A percentile compares a stretch with the other conserved stretches of the same genome.
Conservation (phyloP, 2,113 vertebrate genomes). For the Melanerpes aurifrons region DNA sequence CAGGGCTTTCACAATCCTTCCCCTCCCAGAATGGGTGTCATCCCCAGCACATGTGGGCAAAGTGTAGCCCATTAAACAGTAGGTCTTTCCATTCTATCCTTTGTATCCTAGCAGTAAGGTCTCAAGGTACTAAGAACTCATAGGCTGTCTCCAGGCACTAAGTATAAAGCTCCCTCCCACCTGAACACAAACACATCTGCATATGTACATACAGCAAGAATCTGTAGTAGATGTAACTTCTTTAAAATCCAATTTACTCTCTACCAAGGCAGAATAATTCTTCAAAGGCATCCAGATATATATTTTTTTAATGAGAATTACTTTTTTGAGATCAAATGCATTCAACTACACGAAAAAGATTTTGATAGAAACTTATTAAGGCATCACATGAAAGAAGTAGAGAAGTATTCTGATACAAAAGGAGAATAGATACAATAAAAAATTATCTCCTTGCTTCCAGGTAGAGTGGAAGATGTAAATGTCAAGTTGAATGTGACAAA, state of each 20-base stretch:
- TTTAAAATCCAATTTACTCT: slow-evolving; percentile 9
- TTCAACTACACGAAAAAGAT: slow-evolving; percentile 22
- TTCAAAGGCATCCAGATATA: slow-evolving; percentile 26
- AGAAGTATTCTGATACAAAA: not conserved
- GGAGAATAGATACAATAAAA: not conserved
- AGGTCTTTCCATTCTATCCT: not conserved
- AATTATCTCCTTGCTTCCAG: not conserved
- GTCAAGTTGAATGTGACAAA: not conserved
- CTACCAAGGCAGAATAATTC: slow-evolving; percentile 34
- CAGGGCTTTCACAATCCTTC: too few relatives aligned
- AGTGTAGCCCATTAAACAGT: not conserved
- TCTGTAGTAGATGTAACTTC: not conserved
- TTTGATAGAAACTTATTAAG: slow-evolving; percentile 26
- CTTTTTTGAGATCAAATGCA: slow-evolving; percentile 46
- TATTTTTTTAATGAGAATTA: slow-evolving; percentile 22
- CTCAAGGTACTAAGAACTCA: not conserved
- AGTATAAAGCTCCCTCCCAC: not conserved
- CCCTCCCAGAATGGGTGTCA: too few relatives aligned
- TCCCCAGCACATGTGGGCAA: not conserved
- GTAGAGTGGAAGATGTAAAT: not conserved
- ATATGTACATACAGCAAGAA: not conserved
- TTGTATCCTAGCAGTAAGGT: not conserved
- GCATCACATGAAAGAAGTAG: slow-evolving; percentile 12
- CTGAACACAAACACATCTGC: not conserved
- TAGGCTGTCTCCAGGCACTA: not conserved